A percentile compares a stretch with the other conserved stretches of the same genome.
These are phyloP conservation scores for Anser cygnoides DNA, from an alignment of 2,113 vertebrate genomes.

Conservation along the genomic window DNA sequence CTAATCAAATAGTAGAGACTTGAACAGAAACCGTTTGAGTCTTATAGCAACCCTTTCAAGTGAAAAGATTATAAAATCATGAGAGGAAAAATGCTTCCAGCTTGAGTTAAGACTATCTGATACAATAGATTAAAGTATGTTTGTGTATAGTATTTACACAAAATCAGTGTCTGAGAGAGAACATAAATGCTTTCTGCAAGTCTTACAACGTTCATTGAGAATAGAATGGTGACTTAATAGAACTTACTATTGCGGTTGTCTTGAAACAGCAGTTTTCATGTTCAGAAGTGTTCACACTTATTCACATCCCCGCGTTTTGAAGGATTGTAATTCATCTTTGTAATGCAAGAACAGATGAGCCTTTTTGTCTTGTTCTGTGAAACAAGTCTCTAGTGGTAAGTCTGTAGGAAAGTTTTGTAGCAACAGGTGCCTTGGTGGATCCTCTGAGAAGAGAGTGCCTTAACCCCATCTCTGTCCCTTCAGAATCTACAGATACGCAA, in stretches of 20 bases:
- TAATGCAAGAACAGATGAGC: neutral
- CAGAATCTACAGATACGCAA: neutral
- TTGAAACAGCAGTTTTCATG: neutral
- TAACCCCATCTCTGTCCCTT: neutral
- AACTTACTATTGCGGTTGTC: neutral
- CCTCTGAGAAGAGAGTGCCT: neutral
- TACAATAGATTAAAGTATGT: neutral
- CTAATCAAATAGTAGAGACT: neutral
- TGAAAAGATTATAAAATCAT: constrained; percentile 37
- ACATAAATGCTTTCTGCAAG: neutral
- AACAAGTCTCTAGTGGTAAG: neutral
- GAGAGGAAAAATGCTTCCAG: constrained; percentile 11
- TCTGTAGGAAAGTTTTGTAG: neutral
- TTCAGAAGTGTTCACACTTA: neutral
- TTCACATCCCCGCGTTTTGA: neutral
- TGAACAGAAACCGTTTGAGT: no score
- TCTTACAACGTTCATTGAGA: neutral
- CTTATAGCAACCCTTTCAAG: neutral
- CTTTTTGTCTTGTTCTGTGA: neutral
- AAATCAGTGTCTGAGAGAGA: neutral
- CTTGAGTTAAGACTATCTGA: neutral
- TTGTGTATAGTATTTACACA: neutral
- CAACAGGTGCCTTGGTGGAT: neutral
- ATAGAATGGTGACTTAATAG: neutral
- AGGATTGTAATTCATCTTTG: neutral